Base-by-base conservation (phyloP, 2,113 vertebrate genomes). In the Echinops telfairi region DNA sequence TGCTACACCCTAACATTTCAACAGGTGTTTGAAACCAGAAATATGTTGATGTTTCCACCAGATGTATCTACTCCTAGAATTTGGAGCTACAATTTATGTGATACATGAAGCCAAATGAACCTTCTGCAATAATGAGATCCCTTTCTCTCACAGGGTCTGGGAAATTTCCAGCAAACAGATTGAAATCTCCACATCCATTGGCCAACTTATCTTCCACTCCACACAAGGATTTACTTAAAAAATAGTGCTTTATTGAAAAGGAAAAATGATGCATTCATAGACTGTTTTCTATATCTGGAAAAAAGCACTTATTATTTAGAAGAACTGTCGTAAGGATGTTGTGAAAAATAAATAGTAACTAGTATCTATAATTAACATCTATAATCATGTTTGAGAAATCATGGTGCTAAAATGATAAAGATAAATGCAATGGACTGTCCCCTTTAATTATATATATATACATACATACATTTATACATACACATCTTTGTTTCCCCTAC, bases 201-300 rank as follows among this genome's bases (percentile, higher is more conserved):
- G 31, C 79, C 88, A 89, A 89, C 86, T 84, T 27, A 88, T 71
- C 33, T 77, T 64, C n/a, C 66, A 93, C 20, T 31, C n/a, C 38
- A 31, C 15, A 38, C n/a, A 29, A 58, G 6, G 2, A 31, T 95
- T 96, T 95, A 87, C 25, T 81, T 87, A 81, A 91, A 58, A 87
- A 94, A 47, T 83, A 16, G 14, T 88, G 78, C 40, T 91, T 91
- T 81, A 93, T 79, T 43, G 64, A 88, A 25, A 43, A 73, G 53
- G n/a, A 89, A 84, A 71, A 77, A 19, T 68, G 27, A 86, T 0
- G 1, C 6, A 88, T 89, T 27, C 22, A 12, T 80, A 33, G 77
- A 60, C 16, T 73, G n/a, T 3, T 1, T 83, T 86, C 93, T 93
- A 16, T 25, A 87, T 84, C 88, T 91, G 73, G n/a, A 92, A 80